Evolutionary conservation across 1,140 invertebrate genomes (phyloP).

Genomic region (Drosophila willistoni): DNA sequence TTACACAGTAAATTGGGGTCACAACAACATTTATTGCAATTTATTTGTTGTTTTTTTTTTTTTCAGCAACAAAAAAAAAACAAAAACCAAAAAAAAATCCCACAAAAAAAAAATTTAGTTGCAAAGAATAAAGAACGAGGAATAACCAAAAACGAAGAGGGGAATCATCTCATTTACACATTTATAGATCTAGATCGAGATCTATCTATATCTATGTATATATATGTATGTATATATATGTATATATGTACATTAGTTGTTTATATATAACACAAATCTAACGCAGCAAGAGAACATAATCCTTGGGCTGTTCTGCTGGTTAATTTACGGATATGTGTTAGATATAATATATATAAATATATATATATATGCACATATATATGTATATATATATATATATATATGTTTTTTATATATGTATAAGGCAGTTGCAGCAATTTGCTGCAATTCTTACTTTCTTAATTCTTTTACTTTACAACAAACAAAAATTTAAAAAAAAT

Average conservation of each 20-base stretch:
- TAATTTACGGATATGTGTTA: slow-evolving; percentile 28
- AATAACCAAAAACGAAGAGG: slow-evolving; percentile 1
- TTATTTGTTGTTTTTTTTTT: slow-evolving; percentile 8
- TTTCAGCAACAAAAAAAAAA: background rate
- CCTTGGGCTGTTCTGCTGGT: slow-evolving; percentile 81
- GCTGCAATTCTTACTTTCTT: background rate
- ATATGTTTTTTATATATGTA: background rate
- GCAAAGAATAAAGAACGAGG: slow-evolving; percentile 4
- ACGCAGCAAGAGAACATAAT: slow-evolving; percentile 82
- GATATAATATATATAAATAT: slow-evolving; percentile 10
- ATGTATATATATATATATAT: background rate
- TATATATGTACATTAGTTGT: slow-evolving; percentile 22
- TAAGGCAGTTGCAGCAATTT: slow-evolving; percentile 21
- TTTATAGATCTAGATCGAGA: slow-evolving; percentile 6
- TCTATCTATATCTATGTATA: slow-evolving; percentile 4
- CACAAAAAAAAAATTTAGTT: background rate
- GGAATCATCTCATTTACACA: slow-evolving; percentile 1
- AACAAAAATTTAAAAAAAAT: slow-evolving; percentile 9
- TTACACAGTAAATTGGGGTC: slow-evolving; percentile 4
- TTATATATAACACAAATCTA: slow-evolving; percentile 48
- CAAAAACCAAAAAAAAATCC: background rate
- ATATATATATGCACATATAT: slow-evolving; percentile 32
- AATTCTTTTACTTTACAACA: slow-evolving; percentile 5
- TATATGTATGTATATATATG: slow-evolving; percentile 3
- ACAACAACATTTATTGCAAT: slow-evolving; percentile 11